A percentile compares a stretch with the other conserved stretches of the same genome.
phyloP scores from a whole-genome alignment of 2,888 invertebrate species.

The Diarsia brunnea region DNA sequence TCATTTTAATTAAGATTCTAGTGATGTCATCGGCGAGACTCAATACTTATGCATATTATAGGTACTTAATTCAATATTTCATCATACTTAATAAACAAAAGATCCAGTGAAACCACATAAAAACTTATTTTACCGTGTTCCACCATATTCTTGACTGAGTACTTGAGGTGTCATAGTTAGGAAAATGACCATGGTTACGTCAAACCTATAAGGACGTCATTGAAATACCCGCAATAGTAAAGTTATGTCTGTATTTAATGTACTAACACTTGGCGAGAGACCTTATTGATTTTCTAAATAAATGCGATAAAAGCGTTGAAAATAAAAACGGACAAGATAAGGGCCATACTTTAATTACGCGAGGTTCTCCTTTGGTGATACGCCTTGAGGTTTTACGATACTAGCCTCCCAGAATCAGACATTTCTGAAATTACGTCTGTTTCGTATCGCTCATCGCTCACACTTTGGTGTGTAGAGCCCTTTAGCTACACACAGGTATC shows the following conservation, averaged over 20 bases:
- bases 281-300: neutral
- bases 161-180: neutral
- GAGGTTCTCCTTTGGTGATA: neutral
- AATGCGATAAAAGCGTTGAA: neutral
- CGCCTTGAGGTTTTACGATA: too few relatives aligned
- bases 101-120: neutral
- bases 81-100: neutral
- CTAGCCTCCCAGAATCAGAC: too few relatives aligned
- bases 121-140: neutral
- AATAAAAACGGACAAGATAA: neutral
- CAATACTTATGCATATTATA: neutral
- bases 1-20: slow-evolving; percentile 2
- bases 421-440: slow-evolving; percentile 16
- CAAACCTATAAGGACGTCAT: neutral
- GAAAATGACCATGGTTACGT: neutral
- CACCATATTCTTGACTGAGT: neutral
- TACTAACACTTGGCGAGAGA: neutral
- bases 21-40: slow-evolving; percentile 17
- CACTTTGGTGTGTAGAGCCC: neutral
- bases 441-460: slow-evolving; percentile 22
- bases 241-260: neutral
- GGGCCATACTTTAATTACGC: neutral
- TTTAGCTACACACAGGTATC: slow-evolving; percentile 12
- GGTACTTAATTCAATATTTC: neutral
- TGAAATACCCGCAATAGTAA: neutral